Evolutionary conservation across 2,888 invertebrate genomes (phyloP).

Genomic region (Blastobasis adustella): DNA sequence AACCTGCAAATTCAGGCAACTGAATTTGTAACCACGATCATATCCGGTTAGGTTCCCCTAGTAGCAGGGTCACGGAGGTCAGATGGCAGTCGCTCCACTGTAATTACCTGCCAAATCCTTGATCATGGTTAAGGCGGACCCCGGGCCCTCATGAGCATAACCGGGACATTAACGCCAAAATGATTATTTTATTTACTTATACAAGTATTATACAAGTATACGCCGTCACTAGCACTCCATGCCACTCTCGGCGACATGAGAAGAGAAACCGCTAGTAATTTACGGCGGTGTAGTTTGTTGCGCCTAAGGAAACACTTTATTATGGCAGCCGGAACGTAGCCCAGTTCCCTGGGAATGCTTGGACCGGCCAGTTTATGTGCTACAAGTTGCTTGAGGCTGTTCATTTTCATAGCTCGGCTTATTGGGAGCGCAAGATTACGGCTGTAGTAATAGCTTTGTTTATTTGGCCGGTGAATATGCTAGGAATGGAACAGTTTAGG

Average conservation of each 20-base stretch:
- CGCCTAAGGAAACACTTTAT: conserved; percentile 40
- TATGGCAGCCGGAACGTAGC: conserved; percentile 24
- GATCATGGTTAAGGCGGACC: no score
- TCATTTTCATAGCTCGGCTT: conserved; percentile 2
- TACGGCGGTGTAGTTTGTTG: conserved; percentile 32
- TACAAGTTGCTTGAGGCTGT: not conserved
- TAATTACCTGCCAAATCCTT: no score
- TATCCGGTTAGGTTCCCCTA: no score
- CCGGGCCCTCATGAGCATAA: no score
- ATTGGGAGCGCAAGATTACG: not conserved
- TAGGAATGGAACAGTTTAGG: no score
- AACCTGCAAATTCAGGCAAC: no score
- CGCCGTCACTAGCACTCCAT: conserved; percentile 17
- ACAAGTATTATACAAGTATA: no score
- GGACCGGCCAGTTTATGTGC: conserved; percentile 3
- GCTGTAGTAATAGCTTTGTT: not conserved
- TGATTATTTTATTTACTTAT: no score
- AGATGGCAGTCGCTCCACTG: no score
- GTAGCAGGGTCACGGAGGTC: no score
- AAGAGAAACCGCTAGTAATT: conserved; percentile 34
- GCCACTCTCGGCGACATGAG: conserved; percentile 24
- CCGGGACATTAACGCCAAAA: no score
- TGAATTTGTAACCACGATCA: no score
- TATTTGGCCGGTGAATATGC: not conserved
- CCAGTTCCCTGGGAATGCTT: not conserved